These are phyloP conservation scores for Podiceps cristatus DNA, from an alignment of 2,113 vertebrate species.

Conservation along the genomic window DNA sequence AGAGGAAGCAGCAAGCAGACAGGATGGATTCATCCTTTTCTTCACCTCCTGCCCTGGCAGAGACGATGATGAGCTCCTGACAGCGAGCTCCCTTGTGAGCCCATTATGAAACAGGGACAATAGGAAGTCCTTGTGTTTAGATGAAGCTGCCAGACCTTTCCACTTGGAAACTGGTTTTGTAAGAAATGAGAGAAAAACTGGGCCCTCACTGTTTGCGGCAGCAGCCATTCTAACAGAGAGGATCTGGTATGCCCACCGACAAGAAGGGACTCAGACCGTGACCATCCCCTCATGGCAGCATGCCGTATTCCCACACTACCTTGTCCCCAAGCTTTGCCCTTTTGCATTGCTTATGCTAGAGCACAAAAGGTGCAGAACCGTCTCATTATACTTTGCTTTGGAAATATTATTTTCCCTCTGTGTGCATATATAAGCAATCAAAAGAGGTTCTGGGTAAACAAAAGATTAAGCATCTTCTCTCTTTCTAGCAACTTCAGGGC, in stretches of 20 bases:
- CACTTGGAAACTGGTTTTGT: neutral
- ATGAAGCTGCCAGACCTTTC: neutral
- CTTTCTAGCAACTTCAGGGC: neutral
- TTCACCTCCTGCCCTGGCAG: neutral
- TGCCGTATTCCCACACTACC: neutral
- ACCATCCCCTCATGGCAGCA: neutral
- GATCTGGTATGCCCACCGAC: neutral
- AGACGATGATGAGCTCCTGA: neutral
- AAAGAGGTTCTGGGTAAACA: neutral
- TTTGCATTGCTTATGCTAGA: neutral
- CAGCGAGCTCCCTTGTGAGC: neutral
- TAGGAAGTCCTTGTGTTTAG: neutral
- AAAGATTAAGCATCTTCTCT: neutral
- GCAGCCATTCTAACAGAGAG: neutral
- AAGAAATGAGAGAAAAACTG: neutral
- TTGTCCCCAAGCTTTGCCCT: neutral
- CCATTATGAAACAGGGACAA: neutral
- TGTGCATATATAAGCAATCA: neutral
- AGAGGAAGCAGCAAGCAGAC: neutral
- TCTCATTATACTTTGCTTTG: neutral
- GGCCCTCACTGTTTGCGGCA: neutral
- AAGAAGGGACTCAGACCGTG: neutral
- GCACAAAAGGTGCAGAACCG: neutral
- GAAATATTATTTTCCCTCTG: neutral
- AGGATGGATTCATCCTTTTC: neutral